Base-by-base conservation (phyloP, 2,113 vertebrate species). In the Chionodraco myersi region DNA sequence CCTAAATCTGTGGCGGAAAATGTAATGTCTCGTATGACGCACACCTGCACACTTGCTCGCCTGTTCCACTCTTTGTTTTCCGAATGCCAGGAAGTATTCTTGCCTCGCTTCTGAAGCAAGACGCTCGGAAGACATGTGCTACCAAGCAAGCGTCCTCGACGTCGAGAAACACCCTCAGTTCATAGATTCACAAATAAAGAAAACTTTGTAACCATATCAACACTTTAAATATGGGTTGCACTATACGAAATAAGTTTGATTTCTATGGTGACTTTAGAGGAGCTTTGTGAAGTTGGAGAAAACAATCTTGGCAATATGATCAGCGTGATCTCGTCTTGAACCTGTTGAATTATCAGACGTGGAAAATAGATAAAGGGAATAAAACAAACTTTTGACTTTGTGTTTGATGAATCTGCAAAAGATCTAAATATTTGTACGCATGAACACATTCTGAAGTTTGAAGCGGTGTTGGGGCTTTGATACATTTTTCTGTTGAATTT, bases 401-500 rank as follows among this genome's bases (percentile, higher is more conserved):
- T n/a, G 41, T 23, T 21, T 44, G 45, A 21, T 45, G 41, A 13
- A 63, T 45, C 10, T 45, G 60, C 34, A 60, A 36, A 21, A 21
- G 23, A 21, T 47, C 41, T 1, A 16, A 44, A 44, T 58, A 6
- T 58, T 30, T 4, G 1, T 13, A 26, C 56, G 14, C 13, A 14
- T 58, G 12, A 26, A 30, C 56, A 68, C 4, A 62, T 9, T 10
- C 21, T 45, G 16, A 6, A 80, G 26, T 57, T n/a, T 5, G 61
- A 53, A 16, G n/a, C 34, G 26, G n/a, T 2, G 51, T 52, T 61
- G 21, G 71, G 21, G 16, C 54, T 66, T 14, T 13, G 52, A 60
- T 75, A 52, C 13, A n/a, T 36, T 58, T 58, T 49, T 44, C 47
- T 30, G 69, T 26, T 10, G 34, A 47, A 71, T 72, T 72, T 36